A percentile compares a stretch with the other conserved stretches of the same genome.
phyloP scores from a whole-genome alignment of 2,888 invertebrate species.

The Chouioia cunea region DNA sequence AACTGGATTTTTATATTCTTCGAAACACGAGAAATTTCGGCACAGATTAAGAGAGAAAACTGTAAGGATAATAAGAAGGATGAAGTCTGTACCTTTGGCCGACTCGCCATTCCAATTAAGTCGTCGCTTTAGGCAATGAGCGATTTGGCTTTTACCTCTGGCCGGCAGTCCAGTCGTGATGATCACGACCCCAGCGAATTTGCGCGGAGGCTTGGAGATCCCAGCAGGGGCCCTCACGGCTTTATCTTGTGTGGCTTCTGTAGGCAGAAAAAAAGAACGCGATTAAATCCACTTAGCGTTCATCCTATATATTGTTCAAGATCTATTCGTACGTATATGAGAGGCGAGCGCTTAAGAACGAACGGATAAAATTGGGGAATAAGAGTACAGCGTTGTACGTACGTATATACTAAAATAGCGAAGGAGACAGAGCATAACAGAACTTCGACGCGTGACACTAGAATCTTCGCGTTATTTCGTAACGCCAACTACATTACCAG shows the following conservation, averaged over 20 bases:
- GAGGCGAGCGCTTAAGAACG: too few species aligned
- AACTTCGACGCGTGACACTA: too few species aligned
- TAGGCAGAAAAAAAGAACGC: slow-evolving; percentile 60
- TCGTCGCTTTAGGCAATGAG: slow-evolving; percentile 87
- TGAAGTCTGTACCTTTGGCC: slow-evolving; percentile 78
- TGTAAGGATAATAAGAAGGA: not conserved
- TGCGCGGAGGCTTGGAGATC: slow-evolving; percentile 66
- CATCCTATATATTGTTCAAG: not conserved
- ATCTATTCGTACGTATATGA: not conserved
- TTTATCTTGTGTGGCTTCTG: slow-evolving; percentile 70
- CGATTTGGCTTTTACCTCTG: slow-evolving; percentile 91
- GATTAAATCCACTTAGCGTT: not conserved
- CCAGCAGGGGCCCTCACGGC: slow-evolving; percentile 68
- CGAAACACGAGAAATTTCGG: too few species aligned
- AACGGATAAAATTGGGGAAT: too few species aligned
- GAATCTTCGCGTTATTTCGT: not conserved
- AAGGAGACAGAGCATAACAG: too few species aligned
- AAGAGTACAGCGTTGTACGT: too few species aligned
- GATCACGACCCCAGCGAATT: slow-evolving; percentile 82
- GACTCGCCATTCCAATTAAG: slow-evolving; percentile 92
- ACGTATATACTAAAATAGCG: too few species aligned
- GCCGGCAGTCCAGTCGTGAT: slow-evolving; percentile 93
- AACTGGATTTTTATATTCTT: too few species aligned
- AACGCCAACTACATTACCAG: not conserved
- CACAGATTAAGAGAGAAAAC: too few species aligned